phyloP scores from a whole-genome alignment of 1,140 invertebrate genomes.

The Coptotermes formosanus region DNA sequence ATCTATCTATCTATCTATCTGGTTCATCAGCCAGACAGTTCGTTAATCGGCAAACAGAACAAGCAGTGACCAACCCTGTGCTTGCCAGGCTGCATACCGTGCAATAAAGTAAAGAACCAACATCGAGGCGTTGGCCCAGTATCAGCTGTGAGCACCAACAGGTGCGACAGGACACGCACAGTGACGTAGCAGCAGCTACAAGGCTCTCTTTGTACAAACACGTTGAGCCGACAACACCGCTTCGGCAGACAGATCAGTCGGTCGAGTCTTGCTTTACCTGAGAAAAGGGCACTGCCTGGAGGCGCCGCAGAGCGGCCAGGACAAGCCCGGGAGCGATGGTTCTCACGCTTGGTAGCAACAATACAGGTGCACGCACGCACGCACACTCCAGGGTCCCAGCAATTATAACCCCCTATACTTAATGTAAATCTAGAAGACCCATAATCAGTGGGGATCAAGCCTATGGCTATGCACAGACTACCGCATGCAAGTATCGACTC shows the following conservation, averaged over 20 bases:
- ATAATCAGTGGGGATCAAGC: neutral
- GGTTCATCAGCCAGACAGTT: too few species aligned
- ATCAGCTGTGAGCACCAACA: neutral
- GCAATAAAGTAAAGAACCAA: too few species aligned
- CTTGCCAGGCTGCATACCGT: too few species aligned
- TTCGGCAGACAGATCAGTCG: neutral
- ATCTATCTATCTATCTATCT: too few species aligned
- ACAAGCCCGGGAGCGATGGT: neutral
- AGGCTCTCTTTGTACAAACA: neutral
- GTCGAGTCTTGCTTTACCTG: neutral
- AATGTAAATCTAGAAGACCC: neutral
- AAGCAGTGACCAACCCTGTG: too few species aligned
- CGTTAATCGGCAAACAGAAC: too few species aligned
- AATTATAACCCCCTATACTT: neutral
- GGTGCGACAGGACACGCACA: neutral
- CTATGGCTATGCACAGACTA: neutral
- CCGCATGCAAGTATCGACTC: neutral
- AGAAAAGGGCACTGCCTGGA: too few species aligned
- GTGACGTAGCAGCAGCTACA: neutral
- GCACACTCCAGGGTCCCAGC: neutral
- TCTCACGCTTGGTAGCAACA: neutral
- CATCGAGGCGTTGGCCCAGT: too few species aligned
- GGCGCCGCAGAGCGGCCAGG: neutral
- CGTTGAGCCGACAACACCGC: neutral
- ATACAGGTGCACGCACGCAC: slow-evolving; percentile 2